Percentiles rank a stretch among this genome's conserved stretches.
phyloP scores from a whole-genome alignment of 2,113 vertebrate genomes.

The Sus scrofa region DNA sequence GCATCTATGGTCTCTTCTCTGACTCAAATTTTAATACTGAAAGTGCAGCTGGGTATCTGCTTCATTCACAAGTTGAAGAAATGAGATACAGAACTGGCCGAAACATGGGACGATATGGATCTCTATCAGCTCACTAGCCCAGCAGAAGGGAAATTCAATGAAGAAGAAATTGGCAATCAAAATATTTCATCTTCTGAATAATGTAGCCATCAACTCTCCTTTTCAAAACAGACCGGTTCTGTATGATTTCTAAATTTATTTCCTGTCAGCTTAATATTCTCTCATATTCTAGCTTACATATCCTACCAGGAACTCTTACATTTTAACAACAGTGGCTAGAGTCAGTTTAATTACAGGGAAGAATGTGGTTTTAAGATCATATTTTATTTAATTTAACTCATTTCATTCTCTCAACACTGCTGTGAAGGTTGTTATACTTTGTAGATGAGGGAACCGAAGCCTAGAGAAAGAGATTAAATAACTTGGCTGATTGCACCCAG shows the following conservation, averaged over 20 bases:
- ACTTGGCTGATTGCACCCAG: not conserved
- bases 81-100: slow-evolving; percentile 41
- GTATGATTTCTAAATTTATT: slow-evolving; percentile 55
- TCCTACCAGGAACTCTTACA: not conserved
- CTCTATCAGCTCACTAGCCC: slow-evolving; percentile 53
- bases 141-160: slow-evolving; percentile 10
- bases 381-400: slow-evolving; percentile 11
- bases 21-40: not conserved
- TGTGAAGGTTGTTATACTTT: not conserved
- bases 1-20: not conserved
- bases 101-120: not conserved
- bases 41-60: not conserved
- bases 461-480: not conserved
- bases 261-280: slow-evolving; percentile 60
- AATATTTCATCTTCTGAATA: slow-evolving; percentile 59
- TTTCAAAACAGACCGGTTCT: slow-evolving; percentile 63
- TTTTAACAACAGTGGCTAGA: slow-evolving; percentile 78
- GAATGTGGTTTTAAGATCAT: not conserved
- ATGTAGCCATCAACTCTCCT: not conserved
- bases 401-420: not conserved
- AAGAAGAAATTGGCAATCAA: slow-evolving; percentile 69
- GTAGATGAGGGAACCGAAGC: not conserved
- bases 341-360: slow-evolving; percentile 37
- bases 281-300: slow-evolving; percentile 58
- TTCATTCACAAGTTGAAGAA: not conserved